A percentile compares a stretch with the other conserved stretches of the same genome.
Conservation (phyloP, 2,113 vertebrate genomes). For the Hippoglossus stenolepis region DNA sequence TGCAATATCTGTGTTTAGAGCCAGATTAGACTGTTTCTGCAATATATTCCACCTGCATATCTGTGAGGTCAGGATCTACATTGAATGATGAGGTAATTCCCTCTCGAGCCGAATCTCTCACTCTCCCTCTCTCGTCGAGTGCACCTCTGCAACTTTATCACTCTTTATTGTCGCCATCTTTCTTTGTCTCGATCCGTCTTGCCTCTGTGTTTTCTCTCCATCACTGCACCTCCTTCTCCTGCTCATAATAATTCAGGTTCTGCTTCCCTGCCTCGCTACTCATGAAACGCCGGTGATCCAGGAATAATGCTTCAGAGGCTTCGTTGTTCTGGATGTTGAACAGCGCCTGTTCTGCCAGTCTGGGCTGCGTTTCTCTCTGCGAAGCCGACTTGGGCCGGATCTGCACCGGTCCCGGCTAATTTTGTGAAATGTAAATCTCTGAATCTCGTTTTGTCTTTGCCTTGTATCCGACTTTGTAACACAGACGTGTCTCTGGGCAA, state of each 20-base stretch:
- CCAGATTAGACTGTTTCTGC: constrained; percentile 13
- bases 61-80: constrained; percentile 20
- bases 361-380: constrained; percentile 27
- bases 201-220: not conserved
- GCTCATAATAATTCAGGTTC: constrained; percentile 36
- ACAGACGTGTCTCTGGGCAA: not conserved
- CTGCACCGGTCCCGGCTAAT: constrained; percentile 12
- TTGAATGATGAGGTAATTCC: constrained; percentile 24
- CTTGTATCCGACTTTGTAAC: not conserved
- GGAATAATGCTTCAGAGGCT: constrained; percentile 37
- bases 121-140: constrained; percentile 26
- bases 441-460: not conserved
- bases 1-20: constrained; percentile 12
- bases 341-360: constrained; percentile 36
- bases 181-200: constrained; percentile 12
- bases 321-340: constrained; percentile 29
- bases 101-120: constrained; percentile 15
- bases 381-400: constrained; percentile 33
- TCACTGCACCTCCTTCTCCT: not conserved
- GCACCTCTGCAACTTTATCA: constrained; percentile 2
- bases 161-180: constrained; percentile 14
- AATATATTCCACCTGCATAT: constrained; percentile 21
- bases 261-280: constrained; percentile 28
- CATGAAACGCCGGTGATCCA: constrained; percentile 51
- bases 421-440: constrained; percentile 23